A percentile compares a stretch with the other conserved stretches of the same genome.
phyloP scores from a whole-genome alignment of 2,888 invertebrate genomes.

The Orthosia gracilis region DNA sequence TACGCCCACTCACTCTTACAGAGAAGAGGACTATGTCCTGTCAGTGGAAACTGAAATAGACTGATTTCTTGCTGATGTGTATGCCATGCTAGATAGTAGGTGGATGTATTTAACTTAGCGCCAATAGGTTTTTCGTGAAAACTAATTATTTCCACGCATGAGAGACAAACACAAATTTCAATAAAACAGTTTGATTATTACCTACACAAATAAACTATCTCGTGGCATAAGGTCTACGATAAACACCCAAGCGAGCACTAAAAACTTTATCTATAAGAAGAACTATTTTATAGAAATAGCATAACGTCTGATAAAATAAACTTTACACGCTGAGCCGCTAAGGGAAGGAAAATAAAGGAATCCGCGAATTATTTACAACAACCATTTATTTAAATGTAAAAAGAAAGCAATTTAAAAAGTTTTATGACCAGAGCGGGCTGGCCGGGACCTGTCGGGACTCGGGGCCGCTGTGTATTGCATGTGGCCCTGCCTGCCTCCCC shows the following conservation, averaged over 20 bases:
- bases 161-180: not conserved
- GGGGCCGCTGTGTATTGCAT: constrained; percentile 32
- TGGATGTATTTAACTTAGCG: not conserved
- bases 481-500: constrained; percentile 28
- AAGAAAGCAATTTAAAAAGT: constrained; percentile 68
- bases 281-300: constrained; percentile 45
- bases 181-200: not conserved
- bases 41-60: not conserved
- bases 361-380: constrained; percentile 62
- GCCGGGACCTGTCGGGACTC: constrained; percentile 20
- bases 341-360: constrained; percentile 53
- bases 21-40: not conserved
- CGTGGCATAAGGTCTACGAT: not conserved
- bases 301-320: constrained; percentile 47
- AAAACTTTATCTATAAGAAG: constrained; percentile 24
- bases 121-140: too few species aligned
- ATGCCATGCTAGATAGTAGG: too few species aligned
- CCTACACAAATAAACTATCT: not conserved
- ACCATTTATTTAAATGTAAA: constrained; percentile 67
- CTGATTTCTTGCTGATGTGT: too few species aligned
- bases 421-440: constrained; percentile 54
- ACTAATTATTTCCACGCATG: too few species aligned
- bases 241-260: constrained; percentile 5
- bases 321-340: constrained; percentile 33
- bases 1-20: not conserved